These are phyloP conservation scores for Danaus chrysippus DNA, from an alignment of 2,888 invertebrate species.

Conservation along the genomic window DNA sequence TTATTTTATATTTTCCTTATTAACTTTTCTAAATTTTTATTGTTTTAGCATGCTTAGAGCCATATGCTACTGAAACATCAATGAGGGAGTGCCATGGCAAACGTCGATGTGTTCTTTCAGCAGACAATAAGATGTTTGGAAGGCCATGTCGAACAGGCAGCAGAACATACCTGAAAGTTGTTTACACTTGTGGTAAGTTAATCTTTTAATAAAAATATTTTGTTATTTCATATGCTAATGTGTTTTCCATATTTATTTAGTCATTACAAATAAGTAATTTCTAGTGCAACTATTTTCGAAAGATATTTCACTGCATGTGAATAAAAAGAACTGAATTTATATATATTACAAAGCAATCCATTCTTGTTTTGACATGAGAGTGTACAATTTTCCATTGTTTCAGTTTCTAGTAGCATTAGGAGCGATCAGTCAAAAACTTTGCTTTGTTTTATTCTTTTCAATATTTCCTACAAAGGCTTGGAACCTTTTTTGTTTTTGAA, in stretches of 20 bases:
- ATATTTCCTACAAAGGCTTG: conserved; percentile 8
- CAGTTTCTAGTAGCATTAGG: conserved; percentile 38
- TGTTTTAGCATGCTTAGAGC: conserved; percentile 90
- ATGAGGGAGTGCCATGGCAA: conserved; percentile 93
- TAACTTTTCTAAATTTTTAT: conserved; percentile 13
- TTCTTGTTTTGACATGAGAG: conserved; percentile 26
- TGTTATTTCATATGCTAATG: not conserved
- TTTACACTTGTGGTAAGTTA: conserved; percentile 91
- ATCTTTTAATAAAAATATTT: conserved; percentile 8
- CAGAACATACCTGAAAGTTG: conserved; percentile 90
- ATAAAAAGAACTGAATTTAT: conserved; percentile 14
- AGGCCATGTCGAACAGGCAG: conserved; percentile 89
- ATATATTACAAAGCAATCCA: conserved; percentile 22
- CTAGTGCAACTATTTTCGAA: too few species aligned
- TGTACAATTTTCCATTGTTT: conserved; percentile 32
- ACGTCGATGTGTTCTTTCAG: conserved; percentile 86
- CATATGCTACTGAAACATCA: conserved; percentile 94
- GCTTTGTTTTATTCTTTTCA: conserved; percentile 46
- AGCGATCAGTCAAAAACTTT: conserved; percentile 55
- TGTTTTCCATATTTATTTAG: not conserved
- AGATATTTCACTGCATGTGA: too few species aligned
- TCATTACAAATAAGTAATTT: too few species aligned
- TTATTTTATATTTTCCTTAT: not conserved
- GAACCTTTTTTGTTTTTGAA: not conserved
- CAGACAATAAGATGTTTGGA: conserved; percentile 90